These are phyloP conservation scores for Thumatha senex DNA, from an alignment of 2,888 invertebrate genomes.

Conservation along the genomic window DNA sequence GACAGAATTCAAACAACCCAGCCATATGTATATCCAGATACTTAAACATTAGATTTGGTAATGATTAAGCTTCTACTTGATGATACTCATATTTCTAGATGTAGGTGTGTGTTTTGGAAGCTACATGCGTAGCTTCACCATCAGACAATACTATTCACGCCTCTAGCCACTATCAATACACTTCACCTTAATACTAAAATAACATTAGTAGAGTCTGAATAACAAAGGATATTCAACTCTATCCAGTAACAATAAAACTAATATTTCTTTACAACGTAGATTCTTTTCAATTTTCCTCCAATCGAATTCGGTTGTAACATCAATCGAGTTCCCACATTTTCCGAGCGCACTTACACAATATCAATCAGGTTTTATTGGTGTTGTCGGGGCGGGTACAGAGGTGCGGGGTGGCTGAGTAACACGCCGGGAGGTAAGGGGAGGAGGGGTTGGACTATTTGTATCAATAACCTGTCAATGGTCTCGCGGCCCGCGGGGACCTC, in stretches of 20 bases:
- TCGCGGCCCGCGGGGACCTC: constrained; percentile 70
- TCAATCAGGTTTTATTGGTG: constrained; percentile 84
- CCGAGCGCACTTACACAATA: constrained; percentile 83
- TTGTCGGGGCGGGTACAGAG: constrained; percentile 66
- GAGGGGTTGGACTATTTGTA: constrained; percentile 76
- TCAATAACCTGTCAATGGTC: constrained; percentile 84
- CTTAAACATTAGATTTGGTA: too few relatives aligned
- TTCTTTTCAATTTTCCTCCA: constrained; percentile 82
- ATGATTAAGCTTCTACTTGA: neutral
- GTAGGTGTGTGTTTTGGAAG: too few relatives aligned
- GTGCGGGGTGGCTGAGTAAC: constrained; percentile 47
- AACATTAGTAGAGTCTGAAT: constrained; percentile 32
- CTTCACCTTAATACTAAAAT: constrained; percentile 46
- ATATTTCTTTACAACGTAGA: constrained; percentile 42
- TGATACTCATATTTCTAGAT: too few relatives aligned
- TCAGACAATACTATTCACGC: constrained; percentile 78
- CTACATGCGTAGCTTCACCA: constrained; percentile 49
- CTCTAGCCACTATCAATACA: constrained; percentile 71
- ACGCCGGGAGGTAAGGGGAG: constrained; percentile 47
- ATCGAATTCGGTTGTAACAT: constrained; percentile 82
- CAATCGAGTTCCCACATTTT: constrained; percentile 84
- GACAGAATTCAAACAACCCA: too few relatives aligned
- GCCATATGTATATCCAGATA: too few relatives aligned
- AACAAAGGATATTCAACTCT: constrained; percentile 44
- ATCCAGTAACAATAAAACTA: constrained; percentile 39